A percentile compares a stretch with the other conserved stretches of the same genome.
phyloP scores from a whole-genome alignment of 2,113 vertebrate species.

The Lepisosteus oculatus region DNA sequence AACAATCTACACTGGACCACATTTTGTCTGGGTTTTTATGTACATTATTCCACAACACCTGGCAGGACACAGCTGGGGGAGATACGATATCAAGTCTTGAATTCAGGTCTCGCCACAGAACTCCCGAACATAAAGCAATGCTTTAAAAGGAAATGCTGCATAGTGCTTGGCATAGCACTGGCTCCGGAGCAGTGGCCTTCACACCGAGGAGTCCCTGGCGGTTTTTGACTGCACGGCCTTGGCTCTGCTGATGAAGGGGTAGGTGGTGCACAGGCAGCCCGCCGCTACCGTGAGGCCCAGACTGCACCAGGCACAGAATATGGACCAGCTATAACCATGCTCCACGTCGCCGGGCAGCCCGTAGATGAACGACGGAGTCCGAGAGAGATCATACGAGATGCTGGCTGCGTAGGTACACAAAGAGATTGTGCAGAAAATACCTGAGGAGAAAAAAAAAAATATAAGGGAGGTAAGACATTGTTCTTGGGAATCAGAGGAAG shows the following conservation, averaged over 20 bases:
- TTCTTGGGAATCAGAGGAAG: neutral
- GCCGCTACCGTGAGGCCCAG: constrained; percentile 74
- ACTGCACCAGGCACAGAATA: constrained; percentile 79
- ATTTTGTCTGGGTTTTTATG: no score
- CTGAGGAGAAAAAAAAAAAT: constrained; percentile 48
- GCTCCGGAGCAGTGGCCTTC: constrained; percentile 19
- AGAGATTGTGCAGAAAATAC: constrained; percentile 84
- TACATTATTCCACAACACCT: no score
- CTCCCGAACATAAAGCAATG: no score
- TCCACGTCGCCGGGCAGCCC: constrained; percentile 76
- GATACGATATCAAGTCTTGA: no score
- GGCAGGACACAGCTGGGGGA: no score
- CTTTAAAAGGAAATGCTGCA: no score
- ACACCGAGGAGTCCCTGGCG: constrained; percentile 68
- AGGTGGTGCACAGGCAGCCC: constrained; percentile 75
- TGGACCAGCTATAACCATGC: constrained; percentile 80
- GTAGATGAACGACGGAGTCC: constrained; percentile 76
- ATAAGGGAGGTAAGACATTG: neutral
- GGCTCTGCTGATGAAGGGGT: constrained; percentile 70
- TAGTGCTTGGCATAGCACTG: neutral
- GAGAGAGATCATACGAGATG: constrained; percentile 76
- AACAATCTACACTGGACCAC: no score
- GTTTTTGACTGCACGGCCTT: constrained; percentile 70
- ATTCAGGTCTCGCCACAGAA: no score
- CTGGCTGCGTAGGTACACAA: constrained; percentile 81